phyloP scores from a whole-genome alignment of 2,797 vertebrate genomes.

The Anabacerthia variegaticeps region DNA sequence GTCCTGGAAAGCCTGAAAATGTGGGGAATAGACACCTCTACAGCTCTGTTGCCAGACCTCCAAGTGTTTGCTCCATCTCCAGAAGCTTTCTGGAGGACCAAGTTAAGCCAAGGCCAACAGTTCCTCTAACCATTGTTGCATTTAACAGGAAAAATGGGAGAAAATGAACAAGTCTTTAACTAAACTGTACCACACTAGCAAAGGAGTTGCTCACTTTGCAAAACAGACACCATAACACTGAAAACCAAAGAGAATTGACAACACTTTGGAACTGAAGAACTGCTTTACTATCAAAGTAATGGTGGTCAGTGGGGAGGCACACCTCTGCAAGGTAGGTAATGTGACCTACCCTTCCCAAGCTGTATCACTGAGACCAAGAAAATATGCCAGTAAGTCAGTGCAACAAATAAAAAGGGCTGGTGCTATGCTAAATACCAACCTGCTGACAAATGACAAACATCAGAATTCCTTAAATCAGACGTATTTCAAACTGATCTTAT shows the following conservation, averaged over 20 bases:
- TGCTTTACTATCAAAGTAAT: neutral
- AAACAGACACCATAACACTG: neutral
- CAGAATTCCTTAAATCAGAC: conserved; percentile 1
- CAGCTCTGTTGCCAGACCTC: neutral
- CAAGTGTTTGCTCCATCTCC: neutral
- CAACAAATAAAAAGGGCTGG: neutral
- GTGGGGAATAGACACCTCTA: neutral
- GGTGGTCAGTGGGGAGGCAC: neutral
- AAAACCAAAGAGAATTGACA: neutral
- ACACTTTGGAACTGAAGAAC: neutral
- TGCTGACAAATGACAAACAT: neutral
- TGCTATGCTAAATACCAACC: neutral
- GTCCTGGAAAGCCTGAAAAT: neutral
- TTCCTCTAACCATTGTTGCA: neutral
- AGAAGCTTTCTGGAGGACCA: neutral
- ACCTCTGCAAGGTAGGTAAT: neutral
- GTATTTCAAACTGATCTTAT: neutral
- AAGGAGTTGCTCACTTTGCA: neutral
- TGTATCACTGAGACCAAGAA: neutral
- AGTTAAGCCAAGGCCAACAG: neutral
- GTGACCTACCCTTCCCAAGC: neutral
- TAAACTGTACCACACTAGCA: neutral
- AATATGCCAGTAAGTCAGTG: neutral
- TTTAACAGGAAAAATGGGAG: neutral
- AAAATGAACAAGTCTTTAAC: neutral